A percentile compares a stretch with the other conserved stretches of the same genome.
phyloP scores from a whole-genome alignment of 2,797 vertebrate genomes.

The Rhodeus uyekii region DNA sequence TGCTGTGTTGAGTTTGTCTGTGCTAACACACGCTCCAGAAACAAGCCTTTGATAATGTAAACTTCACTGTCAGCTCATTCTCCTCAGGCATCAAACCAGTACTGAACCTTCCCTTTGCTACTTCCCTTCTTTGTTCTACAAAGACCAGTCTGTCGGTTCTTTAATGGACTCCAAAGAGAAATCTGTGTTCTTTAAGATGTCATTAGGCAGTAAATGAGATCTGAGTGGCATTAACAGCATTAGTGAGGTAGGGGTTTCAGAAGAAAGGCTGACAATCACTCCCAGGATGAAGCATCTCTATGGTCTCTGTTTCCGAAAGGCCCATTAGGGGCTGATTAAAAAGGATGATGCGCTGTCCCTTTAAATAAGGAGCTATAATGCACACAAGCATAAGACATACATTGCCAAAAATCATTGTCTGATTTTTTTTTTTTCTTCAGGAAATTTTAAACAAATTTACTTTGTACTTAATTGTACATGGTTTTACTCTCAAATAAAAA shows the following conservation, averaged over 20 bases:
- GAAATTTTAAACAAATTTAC: not conserved
- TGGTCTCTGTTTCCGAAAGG: slow-evolving; percentile 32
- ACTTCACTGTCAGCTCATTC: slow-evolving; percentile 53
- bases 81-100: slow-evolving; percentile 13
- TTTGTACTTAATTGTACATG: not conserved
- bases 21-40: slow-evolving; percentile 64
- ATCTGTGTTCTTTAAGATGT: slow-evolving; percentile 42
- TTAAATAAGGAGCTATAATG: slow-evolving; percentile 12
- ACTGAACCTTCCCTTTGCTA: slow-evolving; percentile 5
- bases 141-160: slow-evolving; percentile 37
- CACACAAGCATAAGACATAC: not conserved
- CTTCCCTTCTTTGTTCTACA: slow-evolving; percentile 30
- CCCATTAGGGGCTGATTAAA: slow-evolving; percentile 46
- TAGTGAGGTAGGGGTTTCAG: slow-evolving; percentile 35
- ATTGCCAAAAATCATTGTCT: not conserved
- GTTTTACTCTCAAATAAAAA: not conserved
- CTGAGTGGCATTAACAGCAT: slow-evolving; percentile 40
- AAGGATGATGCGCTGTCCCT: slow-evolving; percentile 2
- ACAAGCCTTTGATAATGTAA: slow-evolving; percentile 62
- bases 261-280: slow-evolving; percentile 45
- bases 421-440: not conserved
- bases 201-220: slow-evolving; percentile 50
- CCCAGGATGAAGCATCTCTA: slow-evolving; percentile 20
- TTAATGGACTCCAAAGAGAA: slow-evolving; percentile 51
- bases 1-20: slow-evolving; percentile 62